These are phyloP conservation scores for Lutra lutra DNA, from an alignment of 2,797 vertebrate species.

Conservation along the genomic window DNA sequence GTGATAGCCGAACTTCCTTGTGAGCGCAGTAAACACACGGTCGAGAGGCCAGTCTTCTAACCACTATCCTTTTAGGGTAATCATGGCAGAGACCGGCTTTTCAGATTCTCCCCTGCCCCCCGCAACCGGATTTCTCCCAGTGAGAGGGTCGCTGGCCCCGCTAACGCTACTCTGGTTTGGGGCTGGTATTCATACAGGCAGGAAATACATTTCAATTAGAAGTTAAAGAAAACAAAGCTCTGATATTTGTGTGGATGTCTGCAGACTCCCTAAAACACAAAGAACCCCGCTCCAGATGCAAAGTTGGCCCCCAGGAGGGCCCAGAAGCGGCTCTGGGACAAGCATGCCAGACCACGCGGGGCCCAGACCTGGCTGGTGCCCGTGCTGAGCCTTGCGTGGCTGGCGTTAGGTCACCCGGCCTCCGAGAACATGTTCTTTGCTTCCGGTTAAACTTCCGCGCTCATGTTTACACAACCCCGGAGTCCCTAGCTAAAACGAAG, in stretches of 20 bases:
- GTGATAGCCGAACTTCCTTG: fast-evolving
- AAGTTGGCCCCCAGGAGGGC: background rate
- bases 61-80: background rate
- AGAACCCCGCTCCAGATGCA: background rate
- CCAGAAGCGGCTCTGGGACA: background rate
- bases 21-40: background rate
- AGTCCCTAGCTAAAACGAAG: background rate
- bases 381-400: background rate
- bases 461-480: background rate
- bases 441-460: background rate
- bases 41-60: background rate
- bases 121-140: background rate
- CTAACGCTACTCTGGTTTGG: background rate
- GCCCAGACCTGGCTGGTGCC: fast-evolving
- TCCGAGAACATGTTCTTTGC: background rate
- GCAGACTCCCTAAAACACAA: background rate
- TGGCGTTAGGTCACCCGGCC: background rate
- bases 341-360: fast-evolving
- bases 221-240: background rate
- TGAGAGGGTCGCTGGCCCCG: fast-evolving
- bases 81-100: fast-evolving
- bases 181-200: background rate
- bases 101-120: no score
- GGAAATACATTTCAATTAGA: background rate
- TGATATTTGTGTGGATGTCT: background rate